Evolutionary conservation across 2,888 invertebrate species (phyloP), one percentile per base, ranked within the genome.

Genomic region (Agrilus cyanescens): DNA sequence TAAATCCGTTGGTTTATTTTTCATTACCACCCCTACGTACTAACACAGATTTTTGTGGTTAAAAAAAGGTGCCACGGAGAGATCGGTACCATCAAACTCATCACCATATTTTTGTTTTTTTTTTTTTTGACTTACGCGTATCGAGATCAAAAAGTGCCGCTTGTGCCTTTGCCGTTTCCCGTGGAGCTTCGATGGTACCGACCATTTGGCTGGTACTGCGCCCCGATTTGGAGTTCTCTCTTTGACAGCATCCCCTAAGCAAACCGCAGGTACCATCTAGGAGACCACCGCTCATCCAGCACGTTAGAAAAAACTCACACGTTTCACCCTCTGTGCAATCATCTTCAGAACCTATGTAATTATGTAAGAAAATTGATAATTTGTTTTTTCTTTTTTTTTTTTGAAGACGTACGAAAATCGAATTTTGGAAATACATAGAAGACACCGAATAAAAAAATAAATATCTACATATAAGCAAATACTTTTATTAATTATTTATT

Each of bases 301-400:
- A 91, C 68, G 84, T 80, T 60, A 90, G 75, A 74, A 90, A 89
- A 72, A 90, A 89, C 68, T 90, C 89, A 67, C 91, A 91, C 50
- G 80, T 82, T 43, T 85, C 82, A 46, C 84, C 87, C 57, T 80
- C 76, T 35, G 76, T 68, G 62, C 84, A 84, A 51, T 71, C 68
- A 43, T 73, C 70, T 53, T 74, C 73, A 37, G 50, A 48, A 35
- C 58, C 25, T 25, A 25, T 10, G 25, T 25, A 10, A 10, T 25
- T 25, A n/a, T n/a, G n/a, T n/a, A 25, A 25, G 10, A 25, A 25
- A 25, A 25, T 25, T 20, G 20, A 25, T 25, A 10, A 25, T 25
- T n/a, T n/a, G n/a, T n/a, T n/a, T n/a, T n/a, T n/a, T n/a, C n/a
- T n/a, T n/a, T n/a, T n/a, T n/a, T n/a, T n/a, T n/a, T n/a, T 25